These are phyloP conservation scores for Apis laboriosa DNA, from an alignment of 1,140 invertebrate genomes.

Conservation along the genomic window DNA sequence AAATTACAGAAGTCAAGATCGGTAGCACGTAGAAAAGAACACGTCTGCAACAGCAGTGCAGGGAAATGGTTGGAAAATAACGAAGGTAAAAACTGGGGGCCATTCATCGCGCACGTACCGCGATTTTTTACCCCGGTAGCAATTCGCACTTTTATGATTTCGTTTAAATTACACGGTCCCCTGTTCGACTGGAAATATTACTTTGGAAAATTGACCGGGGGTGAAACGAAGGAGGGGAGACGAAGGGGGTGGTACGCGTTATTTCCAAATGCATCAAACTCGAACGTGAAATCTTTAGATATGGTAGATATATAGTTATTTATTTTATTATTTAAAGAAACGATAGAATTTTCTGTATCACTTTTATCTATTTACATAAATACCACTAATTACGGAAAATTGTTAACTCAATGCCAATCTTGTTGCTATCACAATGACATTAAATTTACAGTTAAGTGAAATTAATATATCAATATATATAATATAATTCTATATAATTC, in stretches of 20 bases:
- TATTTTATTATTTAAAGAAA: too few relatives aligned
- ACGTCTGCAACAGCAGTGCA: slow-evolving; percentile 42
- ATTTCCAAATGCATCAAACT: slow-evolving; percentile 29
- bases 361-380: too few relatives aligned
- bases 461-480: too few relatives aligned
- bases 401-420: too few relatives aligned
- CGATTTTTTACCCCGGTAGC: slow-evolving; percentile 52
- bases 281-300: neutral
- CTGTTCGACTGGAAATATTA: slow-evolving; percentile 16
- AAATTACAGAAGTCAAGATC: slow-evolving; percentile 59
- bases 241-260: neutral
- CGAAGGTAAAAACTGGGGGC: slow-evolving; percentile 60
- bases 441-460: too few relatives aligned
- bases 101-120: slow-evolving; percentile 50
- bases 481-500: too few relatives aligned
- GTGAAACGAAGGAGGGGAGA: neutral
- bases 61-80: slow-evolving; percentile 68
- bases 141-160: slow-evolving; percentile 57
- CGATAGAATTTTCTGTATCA: too few relatives aligned
- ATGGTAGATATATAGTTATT: too few relatives aligned
- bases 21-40: slow-evolving; percentile 61
- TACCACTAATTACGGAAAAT: too few relatives aligned
- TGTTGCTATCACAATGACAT: too few relatives aligned
- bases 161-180: slow-evolving; percentile 46
- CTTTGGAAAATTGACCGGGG: slow-evolving; percentile 24